Conservation (phyloP, 2,888 invertebrate genomes). For the Eupsilia transversa region DNA sequence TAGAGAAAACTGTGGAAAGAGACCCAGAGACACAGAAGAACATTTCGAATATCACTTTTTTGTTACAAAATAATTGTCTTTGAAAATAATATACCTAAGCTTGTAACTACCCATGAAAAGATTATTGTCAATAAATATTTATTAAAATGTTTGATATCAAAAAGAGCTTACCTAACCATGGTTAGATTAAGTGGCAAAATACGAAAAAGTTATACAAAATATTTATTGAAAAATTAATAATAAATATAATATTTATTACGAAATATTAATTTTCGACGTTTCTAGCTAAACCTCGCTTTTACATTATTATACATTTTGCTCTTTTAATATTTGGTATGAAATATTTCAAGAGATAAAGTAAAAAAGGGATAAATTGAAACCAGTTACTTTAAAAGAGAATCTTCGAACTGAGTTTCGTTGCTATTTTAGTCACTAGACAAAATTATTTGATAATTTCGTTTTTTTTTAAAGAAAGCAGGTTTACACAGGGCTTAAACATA, state of each 20-base stretch:
- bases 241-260: too few species aligned
- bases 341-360: not conserved
- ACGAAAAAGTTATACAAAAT: not conserved
- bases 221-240: not conserved
- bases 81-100: too few species aligned
- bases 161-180: not conserved
- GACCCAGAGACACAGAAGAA: too few species aligned
- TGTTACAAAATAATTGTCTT: not conserved
- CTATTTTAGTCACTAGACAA: not conserved
- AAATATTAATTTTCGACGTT: not conserved
- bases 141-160: constrained; percentile 10
- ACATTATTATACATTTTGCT: not conserved
- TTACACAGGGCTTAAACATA: not conserved
- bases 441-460: not conserved
- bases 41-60: not conserved
- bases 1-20: not conserved
- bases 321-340: not conserved
- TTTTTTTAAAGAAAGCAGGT: not conserved
- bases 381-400: not conserved
- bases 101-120: not conserved
- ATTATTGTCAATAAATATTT: not conserved
- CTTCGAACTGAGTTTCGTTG: not conserved
- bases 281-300: not conserved
- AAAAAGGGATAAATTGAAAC: not conserved
- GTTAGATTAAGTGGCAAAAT: too few species aligned